phyloP scores from a whole-genome alignment of 1,140 invertebrate species.

The Acromyrmex heyeri region DNA sequence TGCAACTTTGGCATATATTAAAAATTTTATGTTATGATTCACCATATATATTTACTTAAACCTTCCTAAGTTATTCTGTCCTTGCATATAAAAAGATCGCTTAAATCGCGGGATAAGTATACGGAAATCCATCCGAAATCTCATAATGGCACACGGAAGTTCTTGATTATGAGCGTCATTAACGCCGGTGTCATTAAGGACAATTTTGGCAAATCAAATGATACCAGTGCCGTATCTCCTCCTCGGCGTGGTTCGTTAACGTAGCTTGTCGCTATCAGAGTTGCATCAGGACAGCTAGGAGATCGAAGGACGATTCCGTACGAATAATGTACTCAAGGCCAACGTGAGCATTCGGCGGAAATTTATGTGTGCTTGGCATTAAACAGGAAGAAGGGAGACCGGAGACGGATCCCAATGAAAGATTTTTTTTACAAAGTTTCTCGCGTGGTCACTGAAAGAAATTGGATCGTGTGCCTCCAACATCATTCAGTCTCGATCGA shows the following conservation, averaged over 20 bases:
- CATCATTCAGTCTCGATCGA: constrained; percentile 55
- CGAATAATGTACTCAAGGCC: constrained; percentile 70
- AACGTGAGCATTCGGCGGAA: constrained; percentile 39
- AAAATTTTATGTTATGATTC: neutral
- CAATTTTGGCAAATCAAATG: constrained; percentile 44
- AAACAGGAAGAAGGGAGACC: constrained; percentile 43
- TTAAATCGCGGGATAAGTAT: constrained; percentile 1
- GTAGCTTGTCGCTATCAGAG: constrained; percentile 54
- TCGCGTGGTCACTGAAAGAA: constrained; percentile 46
- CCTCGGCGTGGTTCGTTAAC: constrained; percentile 25
- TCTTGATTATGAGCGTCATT: constrained; percentile 34
- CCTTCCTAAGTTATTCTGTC: neutral
- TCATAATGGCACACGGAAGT: constrained; percentile 36
- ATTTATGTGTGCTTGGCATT: constrained; percentile 71
- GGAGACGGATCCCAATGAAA: constrained; percentile 30
- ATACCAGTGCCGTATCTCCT: neutral
- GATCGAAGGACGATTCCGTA: constrained; percentile 65
- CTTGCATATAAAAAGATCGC: neutral
- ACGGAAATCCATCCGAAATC: constrained; percentile 36
- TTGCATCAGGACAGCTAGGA: constrained; percentile 38
- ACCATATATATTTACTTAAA: neutral
- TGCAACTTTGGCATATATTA: neutral
- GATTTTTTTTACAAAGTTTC: constrained; percentile 34
- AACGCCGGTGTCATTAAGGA: constrained; percentile 29
- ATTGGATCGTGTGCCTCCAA: constrained; percentile 19